These are phyloP conservation scores for Drosophila ercepeae DNA, from an alignment of 1,140 invertebrate species.

Conservation along the genomic window DNA sequence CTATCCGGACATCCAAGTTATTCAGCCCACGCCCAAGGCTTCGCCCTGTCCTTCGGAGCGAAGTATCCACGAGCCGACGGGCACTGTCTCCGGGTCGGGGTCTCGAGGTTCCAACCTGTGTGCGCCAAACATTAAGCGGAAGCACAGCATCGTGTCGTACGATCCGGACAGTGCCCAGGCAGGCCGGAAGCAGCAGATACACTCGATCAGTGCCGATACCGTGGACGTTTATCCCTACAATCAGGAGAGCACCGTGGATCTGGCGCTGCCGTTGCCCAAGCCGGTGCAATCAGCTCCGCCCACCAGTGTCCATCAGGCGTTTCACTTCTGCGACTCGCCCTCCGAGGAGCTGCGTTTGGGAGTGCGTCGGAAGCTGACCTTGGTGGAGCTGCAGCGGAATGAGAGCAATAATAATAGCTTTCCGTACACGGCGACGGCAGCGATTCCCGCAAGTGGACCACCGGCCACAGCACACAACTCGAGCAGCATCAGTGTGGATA, in stretches of 20 bases:
- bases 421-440: constrained; percentile 64
- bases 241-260: constrained; percentile 51
- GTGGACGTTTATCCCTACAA: constrained; percentile 81
- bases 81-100: not conserved
- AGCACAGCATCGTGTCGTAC: constrained; percentile 81
- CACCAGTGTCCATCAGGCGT: constrained; percentile 48
- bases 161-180: constrained; percentile 78
- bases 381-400: constrained; percentile 71
- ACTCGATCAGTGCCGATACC: constrained; percentile 81
- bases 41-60: constrained; percentile 92
- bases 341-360: constrained; percentile 74
- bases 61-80: constrained; percentile 62
- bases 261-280: constrained; percentile 48
- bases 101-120: constrained; percentile 26
- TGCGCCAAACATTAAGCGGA: constrained; percentile 64
- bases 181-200: constrained; percentile 77
- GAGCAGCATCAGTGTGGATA: constrained; percentile 78
- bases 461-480: constrained; percentile 55
- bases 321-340: constrained; percentile 70
- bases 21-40: constrained; percentile 90
- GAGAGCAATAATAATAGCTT: constrained; percentile 68
- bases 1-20: constrained; percentile 90
- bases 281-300: constrained; percentile 62
- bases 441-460: constrained; percentile 25
- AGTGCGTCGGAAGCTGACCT: constrained; percentile 68